Percentiles rank a stretch among this genome's conserved stretches.
These are phyloP conservation scores for Uloborus diversus DNA, from an alignment of 1,140 invertebrate genomes.

Conservation along the genomic window DNA sequence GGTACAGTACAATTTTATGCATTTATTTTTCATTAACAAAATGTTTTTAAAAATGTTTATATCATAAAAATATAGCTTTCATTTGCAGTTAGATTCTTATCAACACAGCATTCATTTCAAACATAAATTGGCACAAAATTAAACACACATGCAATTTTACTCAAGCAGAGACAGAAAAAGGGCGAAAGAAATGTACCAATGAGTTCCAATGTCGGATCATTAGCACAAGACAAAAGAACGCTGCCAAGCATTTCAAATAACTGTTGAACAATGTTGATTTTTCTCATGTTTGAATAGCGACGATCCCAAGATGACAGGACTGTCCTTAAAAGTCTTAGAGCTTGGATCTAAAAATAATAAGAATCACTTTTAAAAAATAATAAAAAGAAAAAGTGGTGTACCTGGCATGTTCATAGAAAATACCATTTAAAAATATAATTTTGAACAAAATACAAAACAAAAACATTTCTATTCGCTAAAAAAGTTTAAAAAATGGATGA, in stretches of 20 bases:
- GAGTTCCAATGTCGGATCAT: conserved; percentile 69
- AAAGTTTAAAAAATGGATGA: not conserved
- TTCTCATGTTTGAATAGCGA: conserved; percentile 69
- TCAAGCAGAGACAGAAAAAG: too few relatives aligned
- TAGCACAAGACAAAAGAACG: conserved; percentile 74
- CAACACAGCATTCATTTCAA: too few relatives aligned
- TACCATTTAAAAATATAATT: too few relatives aligned
- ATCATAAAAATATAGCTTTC: too few relatives aligned
- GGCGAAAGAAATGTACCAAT: conserved; percentile 60
- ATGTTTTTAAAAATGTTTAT: too few relatives aligned
- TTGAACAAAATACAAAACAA: not conserved
- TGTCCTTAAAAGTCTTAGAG: conserved; percentile 75
- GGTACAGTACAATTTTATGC: too few relatives aligned
- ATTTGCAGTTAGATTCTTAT: too few relatives aligned
- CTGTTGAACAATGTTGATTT: conserved; percentile 71
- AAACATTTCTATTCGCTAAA: not conserved
- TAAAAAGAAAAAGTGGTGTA: too few relatives aligned
- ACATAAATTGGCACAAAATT: too few relatives aligned
- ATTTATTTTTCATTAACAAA: too few relatives aligned
- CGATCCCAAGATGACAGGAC: conserved; percentile 76
- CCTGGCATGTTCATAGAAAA: too few relatives aligned
- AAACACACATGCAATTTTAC: too few relatives aligned
- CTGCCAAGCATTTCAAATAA: conserved; percentile 75
- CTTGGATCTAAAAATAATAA: conserved; percentile 71
- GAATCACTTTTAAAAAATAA: not conserved